Evolutionary conservation across 2,797 vertebrate species (phyloP).

Genomic region (Euphonia xanthogaster): DNA sequence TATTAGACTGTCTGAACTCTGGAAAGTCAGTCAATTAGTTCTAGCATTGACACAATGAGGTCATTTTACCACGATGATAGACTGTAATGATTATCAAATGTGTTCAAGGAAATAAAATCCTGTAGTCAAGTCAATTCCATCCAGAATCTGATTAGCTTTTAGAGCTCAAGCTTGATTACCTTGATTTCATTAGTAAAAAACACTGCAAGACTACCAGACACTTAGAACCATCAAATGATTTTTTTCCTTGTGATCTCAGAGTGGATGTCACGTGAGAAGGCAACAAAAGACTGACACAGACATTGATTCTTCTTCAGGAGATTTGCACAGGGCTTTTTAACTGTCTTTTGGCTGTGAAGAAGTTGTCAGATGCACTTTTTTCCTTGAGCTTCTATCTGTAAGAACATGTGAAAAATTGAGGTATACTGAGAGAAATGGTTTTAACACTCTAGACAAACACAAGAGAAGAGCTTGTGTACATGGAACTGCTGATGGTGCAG

Average conservation of each 20-base stretch:
- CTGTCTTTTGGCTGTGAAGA: neutral
- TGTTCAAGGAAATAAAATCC: neutral
- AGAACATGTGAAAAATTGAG: neutral
- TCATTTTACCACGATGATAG: slow-evolving; percentile 9
- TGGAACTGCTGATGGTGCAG: neutral
- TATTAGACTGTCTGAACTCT: neutral
- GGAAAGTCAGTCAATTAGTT: neutral
- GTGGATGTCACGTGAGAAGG: neutral
- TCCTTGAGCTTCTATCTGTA: neutral
- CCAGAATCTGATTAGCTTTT: neutral
- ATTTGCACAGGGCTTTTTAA: neutral
- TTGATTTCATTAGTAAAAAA: neutral
- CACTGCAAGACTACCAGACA: neutral
- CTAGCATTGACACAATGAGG: neutral
- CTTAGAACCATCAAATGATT: neutral
- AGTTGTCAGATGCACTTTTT: neutral
- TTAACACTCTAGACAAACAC: neutral
- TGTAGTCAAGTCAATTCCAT: neutral
- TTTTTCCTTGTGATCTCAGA: neutral
- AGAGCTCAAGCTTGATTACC: neutral
- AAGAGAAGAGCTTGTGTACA: neutral
- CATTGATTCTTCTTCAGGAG: neutral
- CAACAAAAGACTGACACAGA: neutral
- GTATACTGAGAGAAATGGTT: neutral
- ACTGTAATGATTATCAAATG: neutral